phyloP scores from a whole-genome alignment of 2,797 vertebrate genomes.

The Anguilla pacifica region DNA sequence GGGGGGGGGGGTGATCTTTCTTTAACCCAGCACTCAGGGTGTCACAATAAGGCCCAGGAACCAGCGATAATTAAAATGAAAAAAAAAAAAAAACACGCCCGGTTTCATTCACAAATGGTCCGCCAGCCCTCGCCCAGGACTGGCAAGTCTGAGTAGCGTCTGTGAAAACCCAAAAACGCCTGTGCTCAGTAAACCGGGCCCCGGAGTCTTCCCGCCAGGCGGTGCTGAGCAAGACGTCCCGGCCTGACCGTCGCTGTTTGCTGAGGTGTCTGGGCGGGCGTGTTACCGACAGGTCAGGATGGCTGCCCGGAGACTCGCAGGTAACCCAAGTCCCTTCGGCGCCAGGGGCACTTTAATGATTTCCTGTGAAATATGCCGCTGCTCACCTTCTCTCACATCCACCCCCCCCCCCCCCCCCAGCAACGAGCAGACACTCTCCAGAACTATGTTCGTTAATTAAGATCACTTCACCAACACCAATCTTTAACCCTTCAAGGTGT shows the following conservation, averaged over 20 bases:
- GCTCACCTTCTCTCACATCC: neutral
- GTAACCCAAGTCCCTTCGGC: neutral
- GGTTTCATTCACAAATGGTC: neutral
- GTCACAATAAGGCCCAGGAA: neutral
- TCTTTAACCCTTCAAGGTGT: too few relatives aligned
- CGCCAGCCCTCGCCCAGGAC: neutral
- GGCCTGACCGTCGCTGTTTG: neutral
- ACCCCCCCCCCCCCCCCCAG: too few relatives aligned
- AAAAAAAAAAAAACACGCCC: too few relatives aligned
- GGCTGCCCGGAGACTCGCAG: neutral
- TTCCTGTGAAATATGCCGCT: neutral
- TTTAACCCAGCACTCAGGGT: neutral
- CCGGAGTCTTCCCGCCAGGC: neutral
- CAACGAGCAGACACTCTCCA: neutral
- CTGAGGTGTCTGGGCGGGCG: conserved; percentile 7
- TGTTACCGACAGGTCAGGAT: neutral
- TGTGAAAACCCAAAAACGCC: neutral
- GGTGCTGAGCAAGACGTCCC: neutral
- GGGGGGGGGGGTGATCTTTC: neutral
- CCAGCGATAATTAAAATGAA: too few relatives aligned
- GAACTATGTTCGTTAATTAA: neutral
- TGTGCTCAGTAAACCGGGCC: neutral
- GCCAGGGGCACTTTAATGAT: neutral
- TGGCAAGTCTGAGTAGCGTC: neutral
- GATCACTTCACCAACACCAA: neutral